Percentiles rank a stretch among this genome's conserved stretches.
phyloP scores from a whole-genome alignment of 1,140 invertebrate species.

The Temnothorax nylanderi region DNA sequence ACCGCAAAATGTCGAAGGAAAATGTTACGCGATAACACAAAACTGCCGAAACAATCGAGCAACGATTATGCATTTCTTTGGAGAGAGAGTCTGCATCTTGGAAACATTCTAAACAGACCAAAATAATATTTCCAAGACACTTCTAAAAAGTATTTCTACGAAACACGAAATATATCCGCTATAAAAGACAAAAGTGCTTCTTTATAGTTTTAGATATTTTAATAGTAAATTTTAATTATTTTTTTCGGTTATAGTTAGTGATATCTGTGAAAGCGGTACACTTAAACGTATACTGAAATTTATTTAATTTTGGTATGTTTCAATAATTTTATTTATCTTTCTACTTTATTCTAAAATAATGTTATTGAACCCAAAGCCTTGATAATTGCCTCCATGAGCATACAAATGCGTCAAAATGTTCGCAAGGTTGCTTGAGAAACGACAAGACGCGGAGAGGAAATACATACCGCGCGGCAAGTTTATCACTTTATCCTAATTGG shows the following conservation, averaged over 20 bases:
- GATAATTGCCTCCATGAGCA: conserved; percentile 5
- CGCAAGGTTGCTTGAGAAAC: conserved; percentile 38
- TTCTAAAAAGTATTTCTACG: background rate
- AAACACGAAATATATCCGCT: background rate
- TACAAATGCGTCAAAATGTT: conserved; percentile 40
- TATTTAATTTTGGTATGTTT: background rate
- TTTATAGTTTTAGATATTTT: background rate
- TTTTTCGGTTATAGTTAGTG: background rate
- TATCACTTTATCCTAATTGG: conserved; percentile 59
- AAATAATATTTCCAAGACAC: background rate
- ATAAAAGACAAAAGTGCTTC: background rate
- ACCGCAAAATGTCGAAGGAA: background rate
- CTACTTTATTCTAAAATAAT: background rate
- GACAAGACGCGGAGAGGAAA: conserved; percentile 26
- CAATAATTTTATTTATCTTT: background rate
- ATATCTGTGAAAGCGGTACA: background rate
- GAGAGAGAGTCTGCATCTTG: background rate
- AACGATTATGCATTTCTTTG: background rate
- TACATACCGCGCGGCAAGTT: conserved; percentile 21
- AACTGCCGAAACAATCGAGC: conserved; percentile 16
- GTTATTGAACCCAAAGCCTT: conserved; percentile 2
- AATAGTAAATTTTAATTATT: background rate
- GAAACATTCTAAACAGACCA: background rate
- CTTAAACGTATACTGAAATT: background rate
- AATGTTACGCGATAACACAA: background rate